Conservation (phyloP, 2,113 vertebrate genomes). For the Oncorhynchus masou region DNA sequence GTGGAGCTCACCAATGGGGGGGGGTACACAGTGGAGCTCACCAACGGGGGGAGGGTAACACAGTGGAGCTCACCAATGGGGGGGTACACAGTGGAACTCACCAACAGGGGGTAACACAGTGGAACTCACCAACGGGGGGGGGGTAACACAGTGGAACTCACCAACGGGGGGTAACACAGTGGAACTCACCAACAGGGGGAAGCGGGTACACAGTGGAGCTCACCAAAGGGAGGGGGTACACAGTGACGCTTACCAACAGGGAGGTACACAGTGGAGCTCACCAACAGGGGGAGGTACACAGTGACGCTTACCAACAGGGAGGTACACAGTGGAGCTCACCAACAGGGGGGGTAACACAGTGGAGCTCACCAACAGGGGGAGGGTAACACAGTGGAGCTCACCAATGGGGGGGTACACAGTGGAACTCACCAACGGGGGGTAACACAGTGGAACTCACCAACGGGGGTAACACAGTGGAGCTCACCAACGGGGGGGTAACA, state of each 20-base stretch:
- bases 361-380: background rate
- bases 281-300: background rate
- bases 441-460: background rate
- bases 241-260: too few species aligned
- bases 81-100: too few species aligned
- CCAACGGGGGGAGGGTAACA: too few species aligned
- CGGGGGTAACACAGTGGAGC: background rate
- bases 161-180: too few species aligned
- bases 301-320: too few species aligned
- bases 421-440: slow-evolving; percentile 6
- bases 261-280: background rate
- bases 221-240: slow-evolving; percentile 20
- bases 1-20: background rate
- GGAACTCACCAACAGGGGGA: too few species aligned
- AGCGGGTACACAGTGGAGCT: too few species aligned
- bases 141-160: too few species aligned
- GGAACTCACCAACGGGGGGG: background rate
- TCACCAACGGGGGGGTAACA: background rate
- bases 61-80: too few species aligned
- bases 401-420: slow-evolving; percentile 23
- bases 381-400: background rate
- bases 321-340: too few species aligned
- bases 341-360: too few species aligned
- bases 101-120: slow-evolving; percentile 22
- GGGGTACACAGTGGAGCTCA: too few species aligned